phyloP scores from a whole-genome alignment of 2,888 invertebrate species.

The Andrena praecox region DNA sequence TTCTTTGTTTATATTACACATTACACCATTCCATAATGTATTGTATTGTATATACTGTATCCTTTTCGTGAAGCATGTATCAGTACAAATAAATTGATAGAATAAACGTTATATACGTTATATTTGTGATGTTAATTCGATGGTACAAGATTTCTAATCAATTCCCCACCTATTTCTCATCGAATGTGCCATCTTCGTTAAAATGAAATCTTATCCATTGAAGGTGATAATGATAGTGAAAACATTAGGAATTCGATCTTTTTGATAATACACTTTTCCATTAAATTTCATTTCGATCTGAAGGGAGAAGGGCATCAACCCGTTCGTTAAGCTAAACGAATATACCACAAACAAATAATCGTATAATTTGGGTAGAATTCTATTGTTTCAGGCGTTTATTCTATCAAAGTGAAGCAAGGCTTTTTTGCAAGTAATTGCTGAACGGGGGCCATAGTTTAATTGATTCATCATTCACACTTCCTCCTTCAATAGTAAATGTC shows the following conservation, averaged over 20 bases:
- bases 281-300: neutral
- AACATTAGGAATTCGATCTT: neutral
- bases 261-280: neutral
- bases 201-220: neutral
- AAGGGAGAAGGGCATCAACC: too few species aligned
- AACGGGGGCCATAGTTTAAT: too few species aligned
- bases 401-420: too few species aligned
- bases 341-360: too few species aligned
- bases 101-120: constrained; percentile 29
- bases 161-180: neutral
- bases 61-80: constrained; percentile 42
- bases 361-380: too few species aligned
- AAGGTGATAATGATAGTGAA: neutral
- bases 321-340: too few species aligned
- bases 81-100: constrained; percentile 54
- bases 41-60: constrained; percentile 55
- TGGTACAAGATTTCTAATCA: neutral
- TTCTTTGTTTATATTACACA: constrained; percentile 36
- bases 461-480: too few species aligned
- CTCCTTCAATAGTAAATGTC: neutral
- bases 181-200: neutral
- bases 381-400: too few species aligned
- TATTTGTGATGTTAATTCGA: constrained; percentile 17
- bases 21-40: constrained; percentile 41
- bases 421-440: too few species aligned